phyloP scores from a whole-genome alignment of 1,140 invertebrate genomes.

The Musca vetustissima region DNA sequence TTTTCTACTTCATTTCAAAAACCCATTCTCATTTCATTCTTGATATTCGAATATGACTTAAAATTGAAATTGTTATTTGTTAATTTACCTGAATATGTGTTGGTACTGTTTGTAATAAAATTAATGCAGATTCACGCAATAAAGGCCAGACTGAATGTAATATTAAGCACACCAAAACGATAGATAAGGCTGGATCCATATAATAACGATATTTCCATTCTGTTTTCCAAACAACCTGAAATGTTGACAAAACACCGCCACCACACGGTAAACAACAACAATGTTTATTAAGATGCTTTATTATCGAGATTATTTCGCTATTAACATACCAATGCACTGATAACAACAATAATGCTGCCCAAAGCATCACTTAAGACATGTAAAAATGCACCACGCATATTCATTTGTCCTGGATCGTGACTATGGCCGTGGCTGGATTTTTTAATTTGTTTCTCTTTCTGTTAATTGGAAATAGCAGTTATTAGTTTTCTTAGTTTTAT shows the following conservation, averaged over 20 bases:
- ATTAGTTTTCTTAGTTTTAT: neutral
- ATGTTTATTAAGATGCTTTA: too few species aligned
- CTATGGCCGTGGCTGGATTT: conserved; percentile 60
- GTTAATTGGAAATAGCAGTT: conserved; percentile 10
- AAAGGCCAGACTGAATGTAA: conserved; percentile 84
- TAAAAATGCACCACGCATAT: conserved; percentile 96
- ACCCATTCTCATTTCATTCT: too few species aligned
- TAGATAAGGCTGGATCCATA: conserved; percentile 91
- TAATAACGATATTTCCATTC: conserved; percentile 82
- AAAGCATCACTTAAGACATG: conserved; percentile 96
- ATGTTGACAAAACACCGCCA: neutral
- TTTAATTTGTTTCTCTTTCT: conserved; percentile 47
- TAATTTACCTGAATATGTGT: conserved; percentile 82
- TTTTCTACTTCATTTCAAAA: too few species aligned
- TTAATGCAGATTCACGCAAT: conserved; percentile 83
- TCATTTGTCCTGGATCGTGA: conserved; percentile 81
- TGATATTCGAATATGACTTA: neutral
- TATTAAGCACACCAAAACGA: conserved; percentile 79
- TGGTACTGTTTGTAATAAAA: conserved; percentile 88
- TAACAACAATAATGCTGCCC: conserved; percentile 94
- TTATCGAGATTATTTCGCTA: too few species aligned
- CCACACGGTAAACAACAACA: too few species aligned
- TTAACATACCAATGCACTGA: conserved; percentile 73
- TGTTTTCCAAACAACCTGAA: conserved; percentile 78
- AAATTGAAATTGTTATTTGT: neutral